Evolutionary conservation across 1,140 invertebrate genomes (phyloP).

Genomic region (Parapsyche elsis): DNA sequence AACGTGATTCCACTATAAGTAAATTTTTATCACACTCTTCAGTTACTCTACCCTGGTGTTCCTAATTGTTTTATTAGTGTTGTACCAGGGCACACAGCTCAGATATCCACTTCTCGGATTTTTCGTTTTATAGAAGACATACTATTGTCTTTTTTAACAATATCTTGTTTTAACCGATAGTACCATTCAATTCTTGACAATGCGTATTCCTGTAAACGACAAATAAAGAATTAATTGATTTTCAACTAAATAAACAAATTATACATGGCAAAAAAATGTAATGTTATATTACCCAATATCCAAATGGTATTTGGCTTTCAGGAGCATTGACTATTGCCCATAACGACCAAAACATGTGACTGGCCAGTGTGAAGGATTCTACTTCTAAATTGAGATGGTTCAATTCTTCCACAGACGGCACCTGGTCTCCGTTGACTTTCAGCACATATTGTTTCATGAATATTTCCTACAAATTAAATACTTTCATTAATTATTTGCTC

Average conservation of each 20-base stretch:
- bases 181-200: conserved; percentile 69
- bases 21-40: not conserved
- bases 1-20: not conserved
- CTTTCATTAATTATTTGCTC: not conserved
- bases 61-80: conserved; percentile 43
- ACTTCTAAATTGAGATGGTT: conserved; percentile 80
- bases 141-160: conserved; percentile 64
- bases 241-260: conserved; percentile 4
- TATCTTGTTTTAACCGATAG: conserved; percentile 69
- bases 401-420: conserved; percentile 66
- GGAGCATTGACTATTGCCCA: conserved; percentile 92
- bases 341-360: conserved; percentile 93
- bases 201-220: conserved; percentile 69
- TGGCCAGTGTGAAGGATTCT: conserved; percentile 83
- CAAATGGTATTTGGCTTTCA: conserved; percentile 91
- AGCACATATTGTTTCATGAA: conserved; percentile 72
- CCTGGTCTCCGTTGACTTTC: conserved; percentile 58
- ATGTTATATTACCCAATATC: conserved; percentile 90
- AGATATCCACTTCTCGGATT: conserved; percentile 67
- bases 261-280: not conserved
- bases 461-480: conserved; percentile 66
- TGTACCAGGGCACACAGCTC: conserved; percentile 54
- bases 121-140: conserved; percentile 65
- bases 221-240: conserved; percentile 36
- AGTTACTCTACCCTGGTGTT: conserved; percentile 55